These are phyloP conservation scores for Ormyrus nitidulus DNA, from an alignment of 2,888 invertebrate species.

Conservation along the genomic window DNA sequence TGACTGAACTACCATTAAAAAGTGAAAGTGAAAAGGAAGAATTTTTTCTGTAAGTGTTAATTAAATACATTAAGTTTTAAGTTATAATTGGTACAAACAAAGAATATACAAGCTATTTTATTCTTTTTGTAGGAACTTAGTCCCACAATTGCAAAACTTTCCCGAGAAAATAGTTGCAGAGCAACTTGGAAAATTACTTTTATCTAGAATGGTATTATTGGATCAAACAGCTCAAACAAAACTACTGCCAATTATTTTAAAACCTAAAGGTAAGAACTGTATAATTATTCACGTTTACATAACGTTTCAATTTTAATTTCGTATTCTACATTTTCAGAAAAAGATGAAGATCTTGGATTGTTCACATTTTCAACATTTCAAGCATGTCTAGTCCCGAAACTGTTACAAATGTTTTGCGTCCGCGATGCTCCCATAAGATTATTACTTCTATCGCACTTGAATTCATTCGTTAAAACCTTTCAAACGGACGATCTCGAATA, in stretches of 20 bases:
- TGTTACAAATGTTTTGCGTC: constrained; percentile 89
- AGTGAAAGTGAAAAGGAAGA: constrained; percentile 84
- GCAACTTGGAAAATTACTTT: constrained; percentile 85
- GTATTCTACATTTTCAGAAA: constrained; percentile 61
- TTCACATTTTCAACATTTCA: constrained; percentile 84
- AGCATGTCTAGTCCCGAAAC: constrained; percentile 85
- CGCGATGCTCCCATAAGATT: constrained; percentile 89
- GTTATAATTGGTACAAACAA: not conserved
- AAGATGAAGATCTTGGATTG: constrained; percentile 78
- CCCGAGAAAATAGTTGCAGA: constrained; percentile 89
- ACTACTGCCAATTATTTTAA: constrained; percentile 84
- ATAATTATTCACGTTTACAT: not conserved
- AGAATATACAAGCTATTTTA: not conserved
- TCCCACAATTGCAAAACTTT: constrained; percentile 82
- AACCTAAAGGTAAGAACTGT: constrained; percentile 80
- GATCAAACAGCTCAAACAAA: constrained; percentile 87
- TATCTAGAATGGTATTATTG: constrained; percentile 90
- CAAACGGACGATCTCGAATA: constrained; percentile 85
- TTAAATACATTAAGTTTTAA: constrained; percentile 10
- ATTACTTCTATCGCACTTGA: constrained; percentile 86
- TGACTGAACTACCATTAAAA: constrained; percentile 89
- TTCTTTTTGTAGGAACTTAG: constrained; percentile 77
- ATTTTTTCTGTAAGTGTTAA: constrained; percentile 83
- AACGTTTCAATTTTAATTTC: not conserved
- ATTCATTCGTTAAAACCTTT: constrained; percentile 85